Conservation (phyloP, 2,113 vertebrate species). For the Rhodinocichla rosea region DNA sequence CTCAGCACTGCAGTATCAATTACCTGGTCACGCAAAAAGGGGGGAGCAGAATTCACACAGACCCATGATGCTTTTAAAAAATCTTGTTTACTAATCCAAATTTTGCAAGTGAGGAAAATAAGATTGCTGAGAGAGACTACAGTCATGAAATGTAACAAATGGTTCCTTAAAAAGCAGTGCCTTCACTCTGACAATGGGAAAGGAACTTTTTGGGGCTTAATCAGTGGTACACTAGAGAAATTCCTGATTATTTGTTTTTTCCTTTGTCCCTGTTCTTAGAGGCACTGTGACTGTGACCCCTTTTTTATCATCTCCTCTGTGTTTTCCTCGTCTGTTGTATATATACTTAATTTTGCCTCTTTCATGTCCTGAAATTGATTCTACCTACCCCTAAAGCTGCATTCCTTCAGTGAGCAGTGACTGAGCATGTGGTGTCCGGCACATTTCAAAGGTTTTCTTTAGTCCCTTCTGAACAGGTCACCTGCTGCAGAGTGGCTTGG, state of each 20-base stretch:
- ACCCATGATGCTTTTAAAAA: not conserved
- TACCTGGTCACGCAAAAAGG: not conserved
- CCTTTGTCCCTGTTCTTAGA: not conserved
- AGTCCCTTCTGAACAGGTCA: not conserved
- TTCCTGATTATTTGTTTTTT: not conserved
- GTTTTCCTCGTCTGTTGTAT: not conserved
- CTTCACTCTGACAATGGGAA: not conserved
- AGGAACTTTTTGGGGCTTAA: not conserved
- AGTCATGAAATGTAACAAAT: not conserved
- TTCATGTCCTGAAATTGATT: not conserved
- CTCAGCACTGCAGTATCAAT: not conserved
- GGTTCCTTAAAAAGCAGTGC: not conserved
- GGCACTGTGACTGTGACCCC: not conserved
- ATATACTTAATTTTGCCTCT: not conserved
- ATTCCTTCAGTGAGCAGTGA: not conserved
- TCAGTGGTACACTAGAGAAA: not conserved
- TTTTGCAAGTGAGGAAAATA: not conserved
- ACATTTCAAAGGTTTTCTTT: not conserved
- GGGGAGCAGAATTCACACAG: not conserved
- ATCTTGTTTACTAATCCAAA: not conserved
- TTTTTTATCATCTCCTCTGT: not conserved
- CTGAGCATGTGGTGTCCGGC: fast-evolving
- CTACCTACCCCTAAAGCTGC: not conserved
- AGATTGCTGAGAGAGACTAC: not conserved
- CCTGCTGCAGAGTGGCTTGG: not conserved